Evolutionary conservation across 37 sponge, comb jelly and placozoan species (phyloP), one percentile per base, ranked within the genome.

Genomic region (Halichondria panicea): DNA sequence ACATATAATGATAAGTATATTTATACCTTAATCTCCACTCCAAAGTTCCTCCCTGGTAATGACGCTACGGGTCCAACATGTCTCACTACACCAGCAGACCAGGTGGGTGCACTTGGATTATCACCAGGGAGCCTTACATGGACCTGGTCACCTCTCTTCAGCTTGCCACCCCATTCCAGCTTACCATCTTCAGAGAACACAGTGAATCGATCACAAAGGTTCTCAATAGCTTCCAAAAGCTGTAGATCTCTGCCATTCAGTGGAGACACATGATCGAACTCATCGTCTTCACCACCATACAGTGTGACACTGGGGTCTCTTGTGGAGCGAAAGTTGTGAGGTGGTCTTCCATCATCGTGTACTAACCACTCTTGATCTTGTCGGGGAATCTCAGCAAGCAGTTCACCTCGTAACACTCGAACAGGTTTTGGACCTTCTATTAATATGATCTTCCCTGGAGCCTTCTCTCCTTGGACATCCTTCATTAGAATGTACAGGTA

Each of bases 11-110:
- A 11, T 30, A 25, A 43, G 44, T 66, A 53, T 65, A 8, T 41
- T 21, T 77, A 69, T 52, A 83, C 84, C 46, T 28, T 32, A 22
- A 83, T 69, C 43, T 83, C 84, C 44, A 83, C 77, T 55, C 84
- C 84, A 83, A 83, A 75, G 31, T 37, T 40, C 3, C 13, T 59
- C 1, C 77, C 84, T 42, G 59, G 69, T 13, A 46, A 18, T 27
- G 22, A 25, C 37, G 24, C 24, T 18, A 83, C 25, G 19, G 34
- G 9, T 41, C 84, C 84, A 42, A 50, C 45, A 34, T 68, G 76
- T 13, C 31, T 43, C 19, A 88, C 43, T 24, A 18, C 21, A 36
- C 68, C 76, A 42, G 42, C 32, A 56, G 57, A 35, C 9, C 66
- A 35, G 18, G 7, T 0, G 19, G 6, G 24, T 0, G 39, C 0